Evolutionary conservation across 2,888 invertebrate species (phyloP).

Genomic region (Coremacera marginata): DNA sequence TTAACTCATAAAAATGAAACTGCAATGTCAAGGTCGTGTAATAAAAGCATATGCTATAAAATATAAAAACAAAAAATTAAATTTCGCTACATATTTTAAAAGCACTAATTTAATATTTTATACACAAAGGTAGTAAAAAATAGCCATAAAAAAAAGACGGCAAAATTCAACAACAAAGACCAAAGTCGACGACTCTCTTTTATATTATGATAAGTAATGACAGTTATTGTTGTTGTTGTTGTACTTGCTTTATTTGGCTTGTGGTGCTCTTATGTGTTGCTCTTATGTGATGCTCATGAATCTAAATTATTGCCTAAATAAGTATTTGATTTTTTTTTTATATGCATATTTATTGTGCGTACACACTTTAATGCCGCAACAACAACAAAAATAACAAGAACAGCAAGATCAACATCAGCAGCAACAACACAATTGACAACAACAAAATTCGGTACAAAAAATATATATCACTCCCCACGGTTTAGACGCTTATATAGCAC

Average conservation of each 20-base stretch:
- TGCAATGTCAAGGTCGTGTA: too few species aligned
- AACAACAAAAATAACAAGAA: neutral
- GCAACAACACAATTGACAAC: neutral
- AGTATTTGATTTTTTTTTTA: neutral
- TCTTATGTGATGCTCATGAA: neutral
- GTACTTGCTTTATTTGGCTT: slow-evolving; percentile 14
- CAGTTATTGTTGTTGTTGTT: slow-evolving; percentile 9
- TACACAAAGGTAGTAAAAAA: too few species aligned
- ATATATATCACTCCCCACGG: neutral
- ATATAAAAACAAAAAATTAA: too few species aligned
- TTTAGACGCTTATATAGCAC: neutral
- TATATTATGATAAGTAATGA: neutral
- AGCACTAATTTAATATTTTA: too few species aligned
- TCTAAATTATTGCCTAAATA: neutral
- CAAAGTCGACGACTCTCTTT: too few species aligned
- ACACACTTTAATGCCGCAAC: neutral
- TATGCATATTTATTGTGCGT: too few species aligned
- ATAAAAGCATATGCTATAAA: too few species aligned
- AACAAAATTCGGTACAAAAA: neutral
- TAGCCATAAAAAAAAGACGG: too few species aligned
- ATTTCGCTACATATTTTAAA: too few species aligned
- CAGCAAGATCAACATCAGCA: neutral
- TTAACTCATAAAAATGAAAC: too few species aligned
- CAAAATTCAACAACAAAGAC: too few species aligned
- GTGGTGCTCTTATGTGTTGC: neutral